phyloP scores from a whole-genome alignment of 2,888 invertebrate species.

The Euphydryas editha region DNA sequence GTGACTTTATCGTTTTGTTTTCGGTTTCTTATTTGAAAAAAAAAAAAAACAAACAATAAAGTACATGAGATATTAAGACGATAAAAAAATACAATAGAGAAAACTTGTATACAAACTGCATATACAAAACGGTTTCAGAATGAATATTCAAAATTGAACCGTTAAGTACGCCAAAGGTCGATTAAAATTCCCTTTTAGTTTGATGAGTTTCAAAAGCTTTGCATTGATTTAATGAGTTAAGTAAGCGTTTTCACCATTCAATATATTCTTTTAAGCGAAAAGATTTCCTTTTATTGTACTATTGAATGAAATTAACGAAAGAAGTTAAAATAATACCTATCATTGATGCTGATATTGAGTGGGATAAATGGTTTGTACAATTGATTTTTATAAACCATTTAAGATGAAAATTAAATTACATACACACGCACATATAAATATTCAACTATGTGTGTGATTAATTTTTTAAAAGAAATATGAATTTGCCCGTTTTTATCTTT shows the following conservation, averaged over 20 bases:
- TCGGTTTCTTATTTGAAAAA: too few species aligned
- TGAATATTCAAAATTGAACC: background rate
- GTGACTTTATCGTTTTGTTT: too few species aligned
- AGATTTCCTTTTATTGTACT: constrained; percentile 6
- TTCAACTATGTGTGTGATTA: too few species aligned
- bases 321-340: background rate
- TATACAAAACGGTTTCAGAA: background rate
- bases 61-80: too few species aligned
- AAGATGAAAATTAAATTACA: too few species aligned
- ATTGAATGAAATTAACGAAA: background rate
- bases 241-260: constrained; percentile 17
- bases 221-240: constrained; percentile 29
- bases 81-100: background rate
- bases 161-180: background rate
- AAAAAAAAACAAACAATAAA: too few species aligned
- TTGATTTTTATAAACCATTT: too few species aligned
- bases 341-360: too few species aligned
- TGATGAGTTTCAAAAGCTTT: constrained; percentile 30
- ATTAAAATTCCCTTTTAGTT: constrained; percentile 29
- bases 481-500: too few species aligned
- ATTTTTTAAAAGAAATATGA: too few species aligned
- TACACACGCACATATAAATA: too few species aligned
- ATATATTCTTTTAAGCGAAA: background rate
- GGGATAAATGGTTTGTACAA: too few species aligned
- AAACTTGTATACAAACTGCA: background rate